Percentiles rank a stretch among this genome's conserved stretches.
These are phyloP conservation scores for Agapornis roseicollis DNA, from an alignment of 2,113 vertebrate genomes.

Conservation along the genomic window DNA sequence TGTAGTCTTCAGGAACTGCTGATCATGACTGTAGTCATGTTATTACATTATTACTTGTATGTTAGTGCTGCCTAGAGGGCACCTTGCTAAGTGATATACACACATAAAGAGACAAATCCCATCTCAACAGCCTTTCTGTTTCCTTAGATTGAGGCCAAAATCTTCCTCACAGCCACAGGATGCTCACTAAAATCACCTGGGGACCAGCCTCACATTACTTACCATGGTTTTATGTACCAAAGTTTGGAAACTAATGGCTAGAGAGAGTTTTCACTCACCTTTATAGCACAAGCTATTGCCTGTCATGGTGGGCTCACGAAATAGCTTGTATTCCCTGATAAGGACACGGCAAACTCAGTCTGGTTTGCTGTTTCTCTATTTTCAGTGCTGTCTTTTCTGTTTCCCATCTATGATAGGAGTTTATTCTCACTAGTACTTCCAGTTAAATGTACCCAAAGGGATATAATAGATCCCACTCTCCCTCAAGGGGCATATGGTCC, in stretches of 20 bases:
- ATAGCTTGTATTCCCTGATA: not conserved
- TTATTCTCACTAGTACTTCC: not conserved
- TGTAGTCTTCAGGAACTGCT: not conserved
- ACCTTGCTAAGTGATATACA: not conserved
- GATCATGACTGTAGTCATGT: not conserved
- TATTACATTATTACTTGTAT: not conserved
- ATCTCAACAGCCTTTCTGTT: not conserved
- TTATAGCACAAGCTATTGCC: not conserved
- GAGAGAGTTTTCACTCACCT: not conserved
- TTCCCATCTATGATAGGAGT: not conserved
- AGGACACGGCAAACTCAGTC: not conserved
- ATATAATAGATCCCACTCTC: not conserved
- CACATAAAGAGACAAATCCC: not conserved
- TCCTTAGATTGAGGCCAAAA: not conserved
- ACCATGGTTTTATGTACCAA: rapidly evolving
- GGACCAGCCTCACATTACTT: not conserved
- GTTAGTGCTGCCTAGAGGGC: not conserved
- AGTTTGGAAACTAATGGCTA: not conserved
- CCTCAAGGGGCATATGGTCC: not conserved
- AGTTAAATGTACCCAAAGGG: not conserved
- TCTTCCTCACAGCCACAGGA: not conserved
- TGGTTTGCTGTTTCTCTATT: not conserved
- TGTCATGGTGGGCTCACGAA: not conserved
- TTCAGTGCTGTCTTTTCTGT: not conserved
- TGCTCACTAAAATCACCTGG: not conserved